Evolutionary conservation across 1,140 invertebrate genomes (phyloP).

Genomic region (Lordiphosa collinella): DNA sequence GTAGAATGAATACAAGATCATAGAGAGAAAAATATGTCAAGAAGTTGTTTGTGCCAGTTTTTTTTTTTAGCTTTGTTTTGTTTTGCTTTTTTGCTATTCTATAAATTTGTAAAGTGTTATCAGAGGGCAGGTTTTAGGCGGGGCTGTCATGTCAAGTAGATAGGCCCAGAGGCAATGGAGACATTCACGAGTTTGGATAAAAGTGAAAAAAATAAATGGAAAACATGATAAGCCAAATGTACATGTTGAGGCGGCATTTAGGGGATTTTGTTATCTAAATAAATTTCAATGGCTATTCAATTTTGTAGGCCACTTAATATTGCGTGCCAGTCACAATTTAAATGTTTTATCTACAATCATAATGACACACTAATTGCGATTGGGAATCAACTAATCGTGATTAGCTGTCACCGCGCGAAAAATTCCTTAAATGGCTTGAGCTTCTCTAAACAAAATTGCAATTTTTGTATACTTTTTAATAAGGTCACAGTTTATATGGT

Average conservation of each 20-base stretch:
- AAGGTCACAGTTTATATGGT: too few species aligned
- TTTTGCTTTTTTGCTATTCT: slow-evolving; percentile 9
- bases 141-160: slow-evolving; percentile 5
- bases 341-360: slow-evolving; percentile 30
- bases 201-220: too few species aligned
- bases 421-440: slow-evolving; percentile 2
- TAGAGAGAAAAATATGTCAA: slow-evolving; percentile 43
- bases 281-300: slow-evolving; percentile 11
- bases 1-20: not conserved
- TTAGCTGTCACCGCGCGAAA: slow-evolving; percentile 1
- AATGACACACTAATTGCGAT: slow-evolving; percentile 49
- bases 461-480: too few species aligned
- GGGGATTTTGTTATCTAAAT: too few species aligned
- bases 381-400: slow-evolving; percentile 22
- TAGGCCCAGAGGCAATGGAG: slow-evolving; percentile 1
- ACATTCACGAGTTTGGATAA: slow-evolving; percentile 3
- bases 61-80: not conserved
- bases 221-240: too few species aligned
- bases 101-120: slow-evolving; percentile 9
- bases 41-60: slow-evolving; percentile 52
- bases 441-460: not conserved
- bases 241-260: too few species aligned
- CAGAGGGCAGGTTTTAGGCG: slow-evolving; percentile 3
- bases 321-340: slow-evolving; percentile 22
- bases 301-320: slow-evolving; percentile 22